phyloP scores from a whole-genome alignment of 2,888 invertebrate genomes.

The Thereva nobilitata region DNA sequence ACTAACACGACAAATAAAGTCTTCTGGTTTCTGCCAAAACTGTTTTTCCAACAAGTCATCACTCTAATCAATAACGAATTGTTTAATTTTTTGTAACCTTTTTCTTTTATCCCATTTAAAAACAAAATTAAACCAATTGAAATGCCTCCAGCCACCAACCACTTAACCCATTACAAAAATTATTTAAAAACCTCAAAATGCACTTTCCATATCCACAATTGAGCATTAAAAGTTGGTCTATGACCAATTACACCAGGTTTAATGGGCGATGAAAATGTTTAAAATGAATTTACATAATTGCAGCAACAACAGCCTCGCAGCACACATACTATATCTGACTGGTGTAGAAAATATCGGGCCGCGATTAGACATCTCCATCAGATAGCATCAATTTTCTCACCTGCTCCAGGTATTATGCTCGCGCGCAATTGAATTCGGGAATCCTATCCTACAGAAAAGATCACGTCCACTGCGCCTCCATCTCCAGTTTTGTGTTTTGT shows the following conservation, averaged over 20 bases:
- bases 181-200: conserved; percentile 28
- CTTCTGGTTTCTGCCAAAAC: no score
- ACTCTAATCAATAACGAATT: no score
- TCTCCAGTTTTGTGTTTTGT: not conserved
- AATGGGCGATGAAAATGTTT: conserved; percentile 32
- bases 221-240: conserved; percentile 19
- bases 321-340: not conserved
- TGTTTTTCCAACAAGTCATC: no score
- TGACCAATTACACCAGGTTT: conserved; percentile 19
- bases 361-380: conserved; percentile 9
- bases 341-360: not conserved
- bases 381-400: conserved; percentile 35
- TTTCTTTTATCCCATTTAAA: no score
- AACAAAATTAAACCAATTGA: no score
- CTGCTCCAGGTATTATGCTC: conserved; percentile 15
- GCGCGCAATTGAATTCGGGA: conserved; percentile 10
- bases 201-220: conserved; percentile 15
- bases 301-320: conserved; percentile 3
- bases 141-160: not conserved
- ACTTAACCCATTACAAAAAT: conserved; percentile 13
- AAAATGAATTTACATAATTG: conserved; percentile 31
- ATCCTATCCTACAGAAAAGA: not conserved
- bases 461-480: not conserved
- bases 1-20: no score
- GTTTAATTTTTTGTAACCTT: no score